phyloP scores from a whole-genome alignment of 2,888 invertebrate species.

The Tineola bisselliella region DNA sequence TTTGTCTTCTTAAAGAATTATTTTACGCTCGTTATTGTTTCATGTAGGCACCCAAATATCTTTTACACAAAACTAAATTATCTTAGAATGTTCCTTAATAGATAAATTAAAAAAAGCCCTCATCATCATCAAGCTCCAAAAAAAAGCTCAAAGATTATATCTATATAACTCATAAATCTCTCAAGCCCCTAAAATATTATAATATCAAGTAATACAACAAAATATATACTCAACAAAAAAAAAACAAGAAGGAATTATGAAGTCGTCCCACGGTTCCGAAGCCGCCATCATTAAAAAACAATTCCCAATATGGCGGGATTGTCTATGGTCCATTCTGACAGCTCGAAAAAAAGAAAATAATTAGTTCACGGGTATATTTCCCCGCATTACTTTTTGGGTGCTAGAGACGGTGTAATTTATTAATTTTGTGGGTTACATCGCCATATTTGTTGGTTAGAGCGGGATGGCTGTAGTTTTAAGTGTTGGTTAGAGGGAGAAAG shows the following conservation, averaged over 20 bases:
- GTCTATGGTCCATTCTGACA: constrained; percentile 9
- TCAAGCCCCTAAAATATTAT: constrained; percentile 10
- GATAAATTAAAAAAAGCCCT: neutral
- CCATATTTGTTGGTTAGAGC: constrained; percentile 32
- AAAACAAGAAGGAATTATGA: constrained; percentile 50
- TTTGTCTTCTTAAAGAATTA: no score
- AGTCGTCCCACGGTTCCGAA: constrained; percentile 52
- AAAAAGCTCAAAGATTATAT: neutral
- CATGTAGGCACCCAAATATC: no score
- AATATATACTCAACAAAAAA: constrained; percentile 19
- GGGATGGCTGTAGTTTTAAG: constrained; percentile 35
- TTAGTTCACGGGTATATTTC: constrained; percentile 42
- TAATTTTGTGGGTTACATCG: constrained; percentile 34
- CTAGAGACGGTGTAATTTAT: constrained; percentile 31
- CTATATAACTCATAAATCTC: neutral
- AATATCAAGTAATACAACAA: constrained; percentile 16
- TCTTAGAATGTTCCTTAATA: no score
- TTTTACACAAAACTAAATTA: no score
- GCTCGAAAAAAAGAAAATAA: constrained; percentile 31
- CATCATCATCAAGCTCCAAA: neutral
- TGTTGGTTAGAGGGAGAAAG: constrained; percentile 30
- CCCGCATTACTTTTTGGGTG: constrained; percentile 39
- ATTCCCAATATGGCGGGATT: constrained; percentile 41
- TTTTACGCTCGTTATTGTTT: no score
- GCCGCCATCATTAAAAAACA: constrained; percentile 14